Percentiles rank a stretch among this genome's conserved stretches.
Conservation (phyloP, 2,888 invertebrate genomes). For the Gymnoscelis rufifasciata region DNA sequence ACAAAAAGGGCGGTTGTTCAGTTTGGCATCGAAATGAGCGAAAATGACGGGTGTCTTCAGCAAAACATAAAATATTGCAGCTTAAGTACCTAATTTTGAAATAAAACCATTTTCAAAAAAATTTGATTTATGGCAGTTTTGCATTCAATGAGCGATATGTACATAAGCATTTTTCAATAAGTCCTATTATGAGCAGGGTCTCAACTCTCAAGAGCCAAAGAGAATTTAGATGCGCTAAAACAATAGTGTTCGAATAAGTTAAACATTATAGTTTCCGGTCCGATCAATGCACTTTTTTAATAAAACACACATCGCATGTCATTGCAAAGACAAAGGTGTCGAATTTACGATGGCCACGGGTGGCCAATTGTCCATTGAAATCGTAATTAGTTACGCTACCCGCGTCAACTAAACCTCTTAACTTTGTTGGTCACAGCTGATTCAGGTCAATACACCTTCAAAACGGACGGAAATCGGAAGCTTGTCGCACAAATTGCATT, state of each 20-base stretch:
- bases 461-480: conserved; percentile 56
- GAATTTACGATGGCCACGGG: conserved; percentile 24
- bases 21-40: too few relatives aligned
- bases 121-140: too few relatives aligned
- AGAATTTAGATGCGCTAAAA: conserved; percentile 24
- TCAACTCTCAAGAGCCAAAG: conserved; percentile 9
- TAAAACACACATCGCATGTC: conserved; percentile 26
- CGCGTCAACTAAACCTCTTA: conserved; percentile 9
- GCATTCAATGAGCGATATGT: too few relatives aligned
- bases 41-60: too few relatives aligned
- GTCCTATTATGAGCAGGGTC: conserved; percentile 8
- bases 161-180: too few relatives aligned
- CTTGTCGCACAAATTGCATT: conserved; percentile 61
- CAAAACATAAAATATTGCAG: too few relatives aligned
- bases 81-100: too few relatives aligned
- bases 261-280: conserved; percentile 28
- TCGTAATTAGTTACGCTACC: conserved; percentile 17
- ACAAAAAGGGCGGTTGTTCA: too few relatives aligned
- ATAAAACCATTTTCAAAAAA: too few relatives aligned
- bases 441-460: conserved; percentile 39
- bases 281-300: conserved; percentile 32
- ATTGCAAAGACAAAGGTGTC: conserved; percentile 23
- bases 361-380: conserved; percentile 15
- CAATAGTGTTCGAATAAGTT: conserved; percentile 28
- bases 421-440: conserved; percentile 16